A percentile compares a stretch with the other conserved stretches of the same genome.
Evolutionary conservation across 2,888 invertebrate genomes (phyloP).

Genomic region (Dynastes grantii): DNA sequence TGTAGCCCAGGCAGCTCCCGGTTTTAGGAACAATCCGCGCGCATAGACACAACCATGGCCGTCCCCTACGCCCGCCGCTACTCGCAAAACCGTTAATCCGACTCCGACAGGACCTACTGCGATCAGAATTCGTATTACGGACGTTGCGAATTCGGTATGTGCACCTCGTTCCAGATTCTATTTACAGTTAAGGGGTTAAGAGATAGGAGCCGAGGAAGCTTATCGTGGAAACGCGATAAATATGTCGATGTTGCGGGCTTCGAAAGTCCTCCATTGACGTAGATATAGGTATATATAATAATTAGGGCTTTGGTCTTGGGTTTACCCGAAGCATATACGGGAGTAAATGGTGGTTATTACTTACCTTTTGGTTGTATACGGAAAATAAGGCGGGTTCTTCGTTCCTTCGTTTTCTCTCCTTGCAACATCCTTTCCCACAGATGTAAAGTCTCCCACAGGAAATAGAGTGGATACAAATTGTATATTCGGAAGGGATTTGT

Average conservation of each 20-base stretch:
- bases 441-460: conserved; percentile 18
- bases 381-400: conserved; percentile 4
- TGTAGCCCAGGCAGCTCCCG: conserved; percentile 52
- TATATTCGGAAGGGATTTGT: conserved; percentile 17
- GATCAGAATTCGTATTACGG: conserved; percentile 56
- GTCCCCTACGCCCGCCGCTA: conserved; percentile 3
- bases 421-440: not conserved
- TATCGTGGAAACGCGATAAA: conserved; percentile 58
- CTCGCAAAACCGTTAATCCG: conserved; percentile 27
- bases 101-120: conserved; percentile 56
- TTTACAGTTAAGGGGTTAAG: conserved; percentile 57
- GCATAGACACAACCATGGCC: not conserved
- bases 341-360: not conserved
- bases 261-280: conserved; percentile 10
- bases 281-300: conserved; percentile 10
- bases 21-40: conserved; percentile 61
- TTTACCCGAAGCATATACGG: not conserved
- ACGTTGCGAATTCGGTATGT: conserved; percentile 53
- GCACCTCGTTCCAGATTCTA: conserved; percentile 55
- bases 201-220: conserved; percentile 48
- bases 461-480: conserved; percentile 4
- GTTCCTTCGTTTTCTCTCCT: not conserved
- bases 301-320: conserved; percentile 14
- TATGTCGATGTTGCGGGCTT: conserved; percentile 52
- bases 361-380: not conserved